Evolutionary conservation across 2,888 invertebrate genomes (phyloP).

Genomic region (Physocephala rufipes): DNA sequence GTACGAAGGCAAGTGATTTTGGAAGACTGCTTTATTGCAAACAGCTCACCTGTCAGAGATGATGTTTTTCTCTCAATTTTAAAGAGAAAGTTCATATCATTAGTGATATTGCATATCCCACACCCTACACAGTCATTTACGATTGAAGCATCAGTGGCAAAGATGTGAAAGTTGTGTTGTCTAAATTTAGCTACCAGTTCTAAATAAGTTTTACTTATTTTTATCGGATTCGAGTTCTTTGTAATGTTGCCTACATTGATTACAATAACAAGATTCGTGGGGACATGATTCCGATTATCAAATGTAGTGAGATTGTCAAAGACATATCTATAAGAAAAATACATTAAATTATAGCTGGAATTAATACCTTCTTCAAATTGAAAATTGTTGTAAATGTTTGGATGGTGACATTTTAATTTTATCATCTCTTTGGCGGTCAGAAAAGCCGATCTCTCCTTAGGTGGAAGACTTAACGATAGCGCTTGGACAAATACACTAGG

Average conservation of each 20-base stretch:
- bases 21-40: conserved; percentile 18
- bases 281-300: neutral
- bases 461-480: neutral
- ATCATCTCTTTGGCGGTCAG: conserved; percentile 22
- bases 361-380: neutral
- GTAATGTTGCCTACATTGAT: no score
- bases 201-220: no score
- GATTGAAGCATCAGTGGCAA: neutral
- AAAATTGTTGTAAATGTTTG: neutral
- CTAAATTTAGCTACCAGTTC: neutral
- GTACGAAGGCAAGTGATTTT: no score
- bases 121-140: no score
- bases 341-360: neutral
- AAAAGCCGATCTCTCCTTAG: conserved; percentile 8
- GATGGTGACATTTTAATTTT: conserved; percentile 11
- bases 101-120: no score
- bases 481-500: conserved; percentile 6
- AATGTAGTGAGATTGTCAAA: neutral
- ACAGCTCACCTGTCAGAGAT: conserved; percentile 15
- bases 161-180: neutral
- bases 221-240: neutral
- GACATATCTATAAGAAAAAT: neutral
- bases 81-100: conserved; percentile 13
- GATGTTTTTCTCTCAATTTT: neutral
- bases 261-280: no score